Conservation (phyloP, 2,797 vertebrate genomes). For the Oceanodroma leucorhoa region DNA sequence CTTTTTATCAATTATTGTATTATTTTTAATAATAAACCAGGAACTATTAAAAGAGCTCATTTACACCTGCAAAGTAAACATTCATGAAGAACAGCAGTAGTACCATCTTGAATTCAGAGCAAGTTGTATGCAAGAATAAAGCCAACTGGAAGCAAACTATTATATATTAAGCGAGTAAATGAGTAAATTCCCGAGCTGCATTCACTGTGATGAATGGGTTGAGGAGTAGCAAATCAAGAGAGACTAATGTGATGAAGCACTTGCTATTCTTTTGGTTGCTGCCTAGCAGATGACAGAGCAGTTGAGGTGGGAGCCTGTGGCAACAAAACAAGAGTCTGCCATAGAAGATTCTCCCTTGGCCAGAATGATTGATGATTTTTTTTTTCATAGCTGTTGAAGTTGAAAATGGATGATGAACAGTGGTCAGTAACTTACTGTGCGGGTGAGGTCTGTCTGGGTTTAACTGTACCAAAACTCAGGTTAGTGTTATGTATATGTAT, state of each 20-base stretch:
- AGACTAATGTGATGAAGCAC: not conserved
- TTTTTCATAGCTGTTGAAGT: not conserved
- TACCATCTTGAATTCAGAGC: not conserved
- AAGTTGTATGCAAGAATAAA: not conserved
- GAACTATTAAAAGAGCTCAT: not conserved
- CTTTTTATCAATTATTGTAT: not conserved
- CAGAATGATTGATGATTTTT: not conserved
- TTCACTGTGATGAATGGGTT: not conserved
- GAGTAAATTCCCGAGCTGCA: not conserved
- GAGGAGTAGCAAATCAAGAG: not conserved
- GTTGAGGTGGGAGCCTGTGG: not conserved
- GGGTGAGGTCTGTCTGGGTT: not conserved
- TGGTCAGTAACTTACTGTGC: not conserved
- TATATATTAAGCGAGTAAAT: not conserved
- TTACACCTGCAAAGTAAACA: not conserved
- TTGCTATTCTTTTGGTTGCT: conserved; percentile 6
- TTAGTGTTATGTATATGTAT: not conserved
- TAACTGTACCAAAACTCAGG: not conserved
- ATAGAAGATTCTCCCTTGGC: not conserved
- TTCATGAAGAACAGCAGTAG: not conserved
- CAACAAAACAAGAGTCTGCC: not conserved
- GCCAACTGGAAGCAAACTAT: not conserved
- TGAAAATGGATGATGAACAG: not conserved
- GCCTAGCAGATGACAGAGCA: not conserved
- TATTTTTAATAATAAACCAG: not conserved